Conservation (phyloP, 2,888 invertebrate species). For the Ophion slaviceki region DNA sequence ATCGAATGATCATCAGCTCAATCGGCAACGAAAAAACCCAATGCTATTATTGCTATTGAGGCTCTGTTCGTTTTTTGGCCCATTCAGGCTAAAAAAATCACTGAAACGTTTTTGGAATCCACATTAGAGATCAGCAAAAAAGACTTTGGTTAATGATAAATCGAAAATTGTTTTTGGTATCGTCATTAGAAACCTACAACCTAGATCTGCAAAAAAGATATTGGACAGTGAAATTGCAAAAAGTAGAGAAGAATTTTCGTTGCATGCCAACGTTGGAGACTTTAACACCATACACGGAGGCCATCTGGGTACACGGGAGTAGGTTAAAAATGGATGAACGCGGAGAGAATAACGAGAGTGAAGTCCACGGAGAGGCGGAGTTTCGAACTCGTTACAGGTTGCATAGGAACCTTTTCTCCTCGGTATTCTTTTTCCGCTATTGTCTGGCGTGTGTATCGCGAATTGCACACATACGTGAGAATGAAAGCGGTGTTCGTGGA, state of each 20-base stretch:
- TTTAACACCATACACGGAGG: background rate
- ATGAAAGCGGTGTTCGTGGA: background rate
- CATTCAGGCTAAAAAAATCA: no score
- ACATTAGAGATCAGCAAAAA: no score
- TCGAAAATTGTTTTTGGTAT: background rate
- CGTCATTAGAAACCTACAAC: background rate
- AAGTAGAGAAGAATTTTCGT: background rate
- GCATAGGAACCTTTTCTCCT: slow-evolving; percentile 8
- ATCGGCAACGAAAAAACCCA: no score
- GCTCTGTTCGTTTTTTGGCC: no score
- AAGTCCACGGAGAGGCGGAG: slow-evolving; percentile 66
- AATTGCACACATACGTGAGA: background rate
- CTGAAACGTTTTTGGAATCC: no score
- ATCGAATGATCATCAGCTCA: no score
- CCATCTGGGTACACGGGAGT: slow-evolving; percentile 24
- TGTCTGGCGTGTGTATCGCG: slow-evolving; percentile 20
- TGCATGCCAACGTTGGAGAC: background rate
- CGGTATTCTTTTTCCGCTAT: background rate
- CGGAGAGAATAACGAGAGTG: slow-evolving; percentile 69
- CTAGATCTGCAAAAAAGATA: background rate
- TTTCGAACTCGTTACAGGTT: slow-evolving; percentile 69
- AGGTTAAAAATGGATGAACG: slow-evolving; percentile 62
- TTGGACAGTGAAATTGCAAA: background rate
- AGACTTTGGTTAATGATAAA: background rate
- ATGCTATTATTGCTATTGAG: no score